Evolutionary conservation across 2,113 vertebrate genomes (phyloP).

Genomic region (Osmerus mordax): DNA sequence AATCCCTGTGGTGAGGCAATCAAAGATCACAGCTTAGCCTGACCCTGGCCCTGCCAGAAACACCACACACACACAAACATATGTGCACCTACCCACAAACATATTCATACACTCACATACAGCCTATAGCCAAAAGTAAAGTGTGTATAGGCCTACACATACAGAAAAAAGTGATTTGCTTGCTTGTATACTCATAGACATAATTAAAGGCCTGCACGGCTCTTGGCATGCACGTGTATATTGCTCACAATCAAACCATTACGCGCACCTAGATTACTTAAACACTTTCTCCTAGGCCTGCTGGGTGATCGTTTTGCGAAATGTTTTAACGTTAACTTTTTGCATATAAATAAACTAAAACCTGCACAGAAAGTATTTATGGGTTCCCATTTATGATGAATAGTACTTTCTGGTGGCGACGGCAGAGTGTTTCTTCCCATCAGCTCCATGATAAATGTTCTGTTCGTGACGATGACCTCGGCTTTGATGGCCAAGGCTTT

Average conservation of each 20-base stretch:
- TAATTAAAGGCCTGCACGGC: too few relatives aligned
- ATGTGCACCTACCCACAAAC: not conserved
- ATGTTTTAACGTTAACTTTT: too few relatives aligned
- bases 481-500: too few relatives aligned
- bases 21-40: constrained; percentile 3
- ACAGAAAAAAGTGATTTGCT: constrained; percentile 49
- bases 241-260: too few relatives aligned
- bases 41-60: constrained; percentile 5
- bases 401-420: not conserved
- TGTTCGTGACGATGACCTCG: too few relatives aligned
- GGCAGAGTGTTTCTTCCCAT: not conserved
- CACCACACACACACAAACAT: not conserved
- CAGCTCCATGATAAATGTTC: not conserved
- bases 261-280: too few relatives aligned
- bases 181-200: too few relatives aligned
- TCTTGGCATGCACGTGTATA: too few relatives aligned
- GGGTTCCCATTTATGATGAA: not conserved
- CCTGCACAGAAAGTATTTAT: too few relatives aligned
- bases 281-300: too few relatives aligned
- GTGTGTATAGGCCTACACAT: not conserved
- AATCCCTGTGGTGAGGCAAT: not conserved
- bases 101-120: not conserved
- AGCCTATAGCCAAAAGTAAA: not conserved
- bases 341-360: too few relatives aligned
- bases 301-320: too few relatives aligned